Conservation (phyloP, 2,113 vertebrate species). For the Rhabdornis inornatus region DNA sequence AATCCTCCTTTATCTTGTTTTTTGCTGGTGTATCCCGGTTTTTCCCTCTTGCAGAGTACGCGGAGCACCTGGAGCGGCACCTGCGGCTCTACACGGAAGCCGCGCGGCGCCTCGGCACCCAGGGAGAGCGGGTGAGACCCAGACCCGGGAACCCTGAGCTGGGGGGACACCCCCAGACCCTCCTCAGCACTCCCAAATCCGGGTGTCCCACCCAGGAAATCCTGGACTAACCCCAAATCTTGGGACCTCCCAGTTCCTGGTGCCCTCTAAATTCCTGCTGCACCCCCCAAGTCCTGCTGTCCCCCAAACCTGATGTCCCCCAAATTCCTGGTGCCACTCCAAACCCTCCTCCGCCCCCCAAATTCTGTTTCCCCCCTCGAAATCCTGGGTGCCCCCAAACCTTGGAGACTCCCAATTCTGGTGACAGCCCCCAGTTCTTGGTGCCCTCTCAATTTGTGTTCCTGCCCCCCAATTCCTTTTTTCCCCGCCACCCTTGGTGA, state of each 20-base stretch:
- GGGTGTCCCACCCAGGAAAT: not conserved
- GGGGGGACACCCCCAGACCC: not conserved
- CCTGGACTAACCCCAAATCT: not conserved
- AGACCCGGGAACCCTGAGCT: rapidly evolving
- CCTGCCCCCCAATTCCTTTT: not conserved
- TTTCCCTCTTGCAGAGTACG: not conserved
- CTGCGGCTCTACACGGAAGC: not conserved
- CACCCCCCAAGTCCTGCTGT: not conserved
- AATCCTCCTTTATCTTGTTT: rapidly evolving
- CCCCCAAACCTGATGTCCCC: too few relatives aligned
- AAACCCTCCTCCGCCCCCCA: not conserved
- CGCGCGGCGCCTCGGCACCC: not conserved
- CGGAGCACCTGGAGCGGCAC: not conserved
- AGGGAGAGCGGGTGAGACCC: not conserved
- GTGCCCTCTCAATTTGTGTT: too few relatives aligned
- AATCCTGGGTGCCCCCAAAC: too few relatives aligned
- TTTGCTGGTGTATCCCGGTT: not conserved
- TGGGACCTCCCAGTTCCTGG: not conserved
- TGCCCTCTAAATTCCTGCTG: not conserved
- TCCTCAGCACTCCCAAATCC: rapidly evolving
- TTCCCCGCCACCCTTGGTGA: too few relatives aligned
- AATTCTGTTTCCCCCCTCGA: too few relatives aligned
- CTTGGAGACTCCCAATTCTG: too few relatives aligned
- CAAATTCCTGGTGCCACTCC: not conserved
- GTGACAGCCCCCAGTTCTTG: too few relatives aligned